These are phyloP conservation scores for Heterohyrax brucei DNA, from an alignment of 2,797 vertebrate genomes.

Conservation along the genomic window DNA sequence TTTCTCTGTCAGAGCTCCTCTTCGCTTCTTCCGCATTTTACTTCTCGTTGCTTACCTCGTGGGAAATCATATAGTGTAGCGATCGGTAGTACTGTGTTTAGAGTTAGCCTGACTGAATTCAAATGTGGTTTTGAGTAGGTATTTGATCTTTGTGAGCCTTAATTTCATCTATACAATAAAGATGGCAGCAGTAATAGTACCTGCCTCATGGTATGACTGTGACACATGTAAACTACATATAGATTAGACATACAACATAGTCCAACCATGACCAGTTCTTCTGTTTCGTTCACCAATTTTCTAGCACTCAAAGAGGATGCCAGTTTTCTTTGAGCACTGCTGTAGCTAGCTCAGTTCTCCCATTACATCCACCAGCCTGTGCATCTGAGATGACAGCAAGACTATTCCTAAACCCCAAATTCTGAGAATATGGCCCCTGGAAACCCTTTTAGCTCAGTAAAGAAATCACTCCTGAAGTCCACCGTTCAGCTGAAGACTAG, in stretches of 20 bases:
- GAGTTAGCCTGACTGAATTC: neutral
- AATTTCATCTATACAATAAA: neutral
- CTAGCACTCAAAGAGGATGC: too few species aligned
- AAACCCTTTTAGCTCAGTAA: too few species aligned
- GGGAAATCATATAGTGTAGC: neutral
- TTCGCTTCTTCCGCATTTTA: neutral
- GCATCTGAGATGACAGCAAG: neutral
- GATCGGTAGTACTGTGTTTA: neutral
- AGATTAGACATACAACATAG: fast-evolving
- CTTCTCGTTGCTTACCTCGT: neutral
- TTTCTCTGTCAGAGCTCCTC: neutral
- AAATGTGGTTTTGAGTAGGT: neutral
- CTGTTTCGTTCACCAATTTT: neutral
- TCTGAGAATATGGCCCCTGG: too few species aligned
- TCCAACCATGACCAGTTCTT: neutral
- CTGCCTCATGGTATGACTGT: neutral
- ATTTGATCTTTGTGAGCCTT: neutral
- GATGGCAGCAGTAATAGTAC: neutral
- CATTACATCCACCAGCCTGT: neutral
- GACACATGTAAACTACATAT: neutral
- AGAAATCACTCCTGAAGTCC: too few species aligned
- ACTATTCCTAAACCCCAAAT: neutral
- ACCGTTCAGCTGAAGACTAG: too few species aligned
- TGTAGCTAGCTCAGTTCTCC: neutral
- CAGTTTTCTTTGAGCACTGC: neutral